phyloP scores from a whole-genome alignment of 37 sponge, comb jelly and placozoan species.

The Trichoplax adhaerens region DNA sequence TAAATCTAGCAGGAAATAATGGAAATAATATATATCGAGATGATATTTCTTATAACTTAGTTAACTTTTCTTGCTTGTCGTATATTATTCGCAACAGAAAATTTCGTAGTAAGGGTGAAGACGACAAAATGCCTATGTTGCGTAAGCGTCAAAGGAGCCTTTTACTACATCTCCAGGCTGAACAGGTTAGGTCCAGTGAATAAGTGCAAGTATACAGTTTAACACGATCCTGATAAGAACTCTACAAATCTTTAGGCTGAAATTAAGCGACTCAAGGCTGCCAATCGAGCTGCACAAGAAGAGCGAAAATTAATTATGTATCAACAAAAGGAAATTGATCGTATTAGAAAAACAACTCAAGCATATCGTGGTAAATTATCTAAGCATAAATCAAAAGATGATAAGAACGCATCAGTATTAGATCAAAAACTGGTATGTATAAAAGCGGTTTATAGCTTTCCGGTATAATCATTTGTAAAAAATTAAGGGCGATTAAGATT shows the following conservation, averaged over 20 bases:
- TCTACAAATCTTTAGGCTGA: conserved; percentile 31
- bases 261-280: conserved; percentile 39
- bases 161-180: conserved; percentile 2
- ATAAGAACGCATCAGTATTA: too few species aligned
- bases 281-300: conserved; percentile 32
- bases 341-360: conserved; percentile 29
- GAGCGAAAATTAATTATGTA: conserved; percentile 43
- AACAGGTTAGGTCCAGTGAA: conserved; percentile 20
- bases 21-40: too few species aligned
- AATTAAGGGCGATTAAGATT: too few species aligned
- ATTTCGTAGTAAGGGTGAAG: conserved; percentile 34
- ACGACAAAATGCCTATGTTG: conserved; percentile 73
- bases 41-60: too few species aligned
- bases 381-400: too few species aligned
- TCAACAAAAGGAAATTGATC: conserved; percentile 52
- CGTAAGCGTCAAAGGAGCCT: conserved; percentile 40
- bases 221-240: not conserved
- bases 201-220: not conserved
- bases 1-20: too few species aligned
- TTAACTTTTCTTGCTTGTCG: too few species aligned
- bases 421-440: too few species aligned
- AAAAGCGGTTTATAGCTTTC: too few species aligned
- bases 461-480: too few species aligned
- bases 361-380: conserved; percentile 18
- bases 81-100: not conserved